Conservation (phyloP, 2,113 vertebrate genomes). For the Lepidothrix coronata region DNA sequence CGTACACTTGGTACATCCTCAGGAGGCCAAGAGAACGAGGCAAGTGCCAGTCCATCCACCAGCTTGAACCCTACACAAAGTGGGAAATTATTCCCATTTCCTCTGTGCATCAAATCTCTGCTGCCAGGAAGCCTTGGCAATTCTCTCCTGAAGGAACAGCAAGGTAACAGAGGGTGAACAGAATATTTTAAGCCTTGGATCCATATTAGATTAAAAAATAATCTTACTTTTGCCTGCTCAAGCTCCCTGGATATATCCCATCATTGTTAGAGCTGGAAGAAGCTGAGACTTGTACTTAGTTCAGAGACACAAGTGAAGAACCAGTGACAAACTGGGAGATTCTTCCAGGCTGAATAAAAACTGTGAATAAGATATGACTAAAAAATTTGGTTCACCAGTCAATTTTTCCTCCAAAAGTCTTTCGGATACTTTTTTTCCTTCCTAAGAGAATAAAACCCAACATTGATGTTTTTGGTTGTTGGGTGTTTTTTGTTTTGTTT, state of each 20-base stretch:
- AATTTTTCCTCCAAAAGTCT: neutral
- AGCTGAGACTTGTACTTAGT: neutral
- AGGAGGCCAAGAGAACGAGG: rapidly evolving
- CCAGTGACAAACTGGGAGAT: neutral
- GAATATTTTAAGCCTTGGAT: neutral
- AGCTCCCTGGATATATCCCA: neutral
- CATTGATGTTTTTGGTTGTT: neutral
- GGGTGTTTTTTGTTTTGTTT: too few relatives aligned
- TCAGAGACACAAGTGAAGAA: neutral
- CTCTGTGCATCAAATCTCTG: neutral
- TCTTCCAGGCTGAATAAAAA: neutral
- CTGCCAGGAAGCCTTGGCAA: neutral
- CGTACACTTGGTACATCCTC: rapidly evolving
- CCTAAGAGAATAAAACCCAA: neutral
- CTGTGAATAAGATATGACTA: neutral
- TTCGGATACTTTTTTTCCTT: neutral
- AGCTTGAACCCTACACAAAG: neutral
- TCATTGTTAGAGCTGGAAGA: neutral
- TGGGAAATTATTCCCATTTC: neutral
- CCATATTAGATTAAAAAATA: neutral
- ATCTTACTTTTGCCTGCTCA: neutral
- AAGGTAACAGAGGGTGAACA: neutral
- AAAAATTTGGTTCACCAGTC: neutral
- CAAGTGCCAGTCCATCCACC: rapidly evolving
- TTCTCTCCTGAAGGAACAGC: neutral